Conservation (phyloP, 2,888 invertebrate species). For the Eugnorisma glareosa region DNA sequence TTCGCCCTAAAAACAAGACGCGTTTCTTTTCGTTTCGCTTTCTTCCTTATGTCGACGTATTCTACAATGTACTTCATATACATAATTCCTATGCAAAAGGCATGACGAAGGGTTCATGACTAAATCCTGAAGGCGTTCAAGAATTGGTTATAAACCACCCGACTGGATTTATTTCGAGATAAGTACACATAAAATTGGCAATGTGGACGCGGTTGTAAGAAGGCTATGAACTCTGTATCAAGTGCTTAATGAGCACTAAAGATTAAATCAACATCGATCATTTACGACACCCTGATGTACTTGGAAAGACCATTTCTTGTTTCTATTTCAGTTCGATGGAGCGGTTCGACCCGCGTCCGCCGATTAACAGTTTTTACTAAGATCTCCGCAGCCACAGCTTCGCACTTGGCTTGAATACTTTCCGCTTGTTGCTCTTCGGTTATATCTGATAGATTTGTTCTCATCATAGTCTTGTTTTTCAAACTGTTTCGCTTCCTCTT, state of each 20-base stretch:
- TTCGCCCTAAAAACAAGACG: constrained; percentile 76
- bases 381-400: constrained; percentile 72
- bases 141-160: constrained; percentile 52
- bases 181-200: constrained; percentile 66
- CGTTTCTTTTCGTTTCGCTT: constrained; percentile 70
- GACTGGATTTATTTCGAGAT: constrained; percentile 73
- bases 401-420: constrained; percentile 74
- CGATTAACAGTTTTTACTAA: constrained; percentile 84
- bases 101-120: constrained; percentile 28
- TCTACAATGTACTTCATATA: constrained; percentile 37
- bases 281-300: constrained; percentile 81
- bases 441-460: constrained; percentile 48
- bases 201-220: constrained; percentile 66
- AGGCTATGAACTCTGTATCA: constrained; percentile 72
- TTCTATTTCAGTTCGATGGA: constrained; percentile 84
- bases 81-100: constrained; percentile 28
- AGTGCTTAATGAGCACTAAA: constrained; percentile 83
- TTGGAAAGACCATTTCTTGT: constrained; percentile 74
- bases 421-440: constrained; percentile 67
- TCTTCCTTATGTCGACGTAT: constrained; percentile 51
- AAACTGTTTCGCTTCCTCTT: constrained; percentile 31
- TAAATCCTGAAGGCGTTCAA: constrained; percentile 34
- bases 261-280: constrained; percentile 73
- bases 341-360: constrained; percentile 77
- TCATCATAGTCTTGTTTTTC: constrained; percentile 52